Base-by-base conservation (phyloP, 2,888 invertebrate species). In the Salpingus planirostris region DNA sequence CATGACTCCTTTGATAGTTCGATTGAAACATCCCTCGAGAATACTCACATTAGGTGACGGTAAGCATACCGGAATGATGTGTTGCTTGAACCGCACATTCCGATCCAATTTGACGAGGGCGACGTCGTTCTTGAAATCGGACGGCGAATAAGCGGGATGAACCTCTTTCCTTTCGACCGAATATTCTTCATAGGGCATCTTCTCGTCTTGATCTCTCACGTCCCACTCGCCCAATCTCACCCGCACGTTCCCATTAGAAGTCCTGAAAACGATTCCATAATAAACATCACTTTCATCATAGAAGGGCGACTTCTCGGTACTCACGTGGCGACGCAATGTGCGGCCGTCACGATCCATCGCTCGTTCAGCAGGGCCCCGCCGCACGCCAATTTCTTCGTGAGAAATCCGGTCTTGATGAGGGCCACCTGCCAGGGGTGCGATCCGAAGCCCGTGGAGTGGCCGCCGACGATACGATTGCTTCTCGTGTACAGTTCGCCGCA, bases 341-440 rank as follows among this genome's bases (percentile, higher is more conserved):
- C 91, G 0, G 91, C 91, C 0, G 91, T 92, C 2, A 91, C 80
- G 5, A 91, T 87, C 91, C 91, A 92, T 64, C 88, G 71, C 47
- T 88, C 87, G 31, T 87, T 91, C 27, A 92, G 72, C 21, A 92
- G 64, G 0, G 92, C 92, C 0, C 92, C 92, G 0, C 92, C 92
- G 56, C 92, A 92, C 2, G 91, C 89, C 6, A 92, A 69, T 59
- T 92, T 88, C 62, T 90, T 87, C 46, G 85, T 81, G 11, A 92
- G 70, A 55, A 91, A 91, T 14, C 89, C 88, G 4, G 89, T 86
- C 65, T 92, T 91, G 50, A 91, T 89, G 12, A 92, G 74, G 0
- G 91, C 91, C 2, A 87, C 90, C 66, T 92, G 91, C 92, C 92
- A 92, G 2, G 92, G 92, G 67, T 91, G 90, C 6, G 87, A 85